Evolutionary conservation across 1,140 invertebrate genomes (phyloP).

Genomic region (Episyrphus balteatus): DNA sequence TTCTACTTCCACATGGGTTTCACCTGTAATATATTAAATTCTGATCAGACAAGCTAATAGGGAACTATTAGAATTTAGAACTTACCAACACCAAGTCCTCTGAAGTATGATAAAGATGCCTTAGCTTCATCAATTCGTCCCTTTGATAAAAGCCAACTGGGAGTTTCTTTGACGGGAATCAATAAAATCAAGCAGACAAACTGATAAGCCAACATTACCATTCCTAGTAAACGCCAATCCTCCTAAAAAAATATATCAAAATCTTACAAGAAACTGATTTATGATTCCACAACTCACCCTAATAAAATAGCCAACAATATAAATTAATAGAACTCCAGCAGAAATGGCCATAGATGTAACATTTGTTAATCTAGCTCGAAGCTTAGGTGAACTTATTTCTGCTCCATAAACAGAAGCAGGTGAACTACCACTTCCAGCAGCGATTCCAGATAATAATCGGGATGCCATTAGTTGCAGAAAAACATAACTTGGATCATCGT

Average conservation of each 20-base stretch:
- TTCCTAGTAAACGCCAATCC: constrained; percentile 49
- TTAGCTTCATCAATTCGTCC: constrained; percentile 45
- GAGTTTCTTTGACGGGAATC: constrained; percentile 56
- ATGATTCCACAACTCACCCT: constrained; percentile 22
- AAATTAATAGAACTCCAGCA: constrained; percentile 47
- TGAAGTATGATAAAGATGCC: constrained; percentile 40
- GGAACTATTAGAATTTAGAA: constrained; percentile 3
- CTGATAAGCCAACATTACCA: constrained; percentile 47
- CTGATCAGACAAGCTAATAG: constrained; percentile 5
- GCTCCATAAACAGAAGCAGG: constrained; percentile 52
- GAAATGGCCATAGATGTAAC: constrained; percentile 50
- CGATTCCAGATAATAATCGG: constrained; percentile 25
- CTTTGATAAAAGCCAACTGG: constrained; percentile 51
- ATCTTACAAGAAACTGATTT: too few relatives aligned
- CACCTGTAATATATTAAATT: constrained; percentile 5
- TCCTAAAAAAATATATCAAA: constrained; percentile 7
- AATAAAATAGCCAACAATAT: constrained; percentile 47
- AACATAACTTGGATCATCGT: constrained; percentile 6
- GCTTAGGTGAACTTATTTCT: constrained; percentile 44
- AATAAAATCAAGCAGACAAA: constrained; percentile 42
- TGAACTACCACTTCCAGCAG: constrained; percentile 46
- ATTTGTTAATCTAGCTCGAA: constrained; percentile 47
- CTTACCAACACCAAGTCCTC: constrained; percentile 38
- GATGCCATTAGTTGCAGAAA: constrained; percentile 24
- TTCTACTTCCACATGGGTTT: constrained; percentile 31